Evolutionary conservation across 2,113 vertebrate genomes (phyloP).

Genomic region (Aphelocoma coerulescens): DNA sequence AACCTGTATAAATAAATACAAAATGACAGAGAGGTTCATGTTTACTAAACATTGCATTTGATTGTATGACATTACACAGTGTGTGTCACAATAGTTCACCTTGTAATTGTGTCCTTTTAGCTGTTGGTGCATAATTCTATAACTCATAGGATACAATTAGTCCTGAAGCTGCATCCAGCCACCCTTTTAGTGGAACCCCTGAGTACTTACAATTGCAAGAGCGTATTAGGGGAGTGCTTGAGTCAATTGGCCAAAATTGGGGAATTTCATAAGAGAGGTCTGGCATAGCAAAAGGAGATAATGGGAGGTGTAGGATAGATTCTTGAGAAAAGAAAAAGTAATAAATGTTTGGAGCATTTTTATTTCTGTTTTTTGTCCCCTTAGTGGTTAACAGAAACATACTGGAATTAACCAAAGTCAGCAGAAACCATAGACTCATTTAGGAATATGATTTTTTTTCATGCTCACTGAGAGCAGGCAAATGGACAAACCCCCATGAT

Average conservation of each 20-base stretch:
- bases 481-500: slow-evolving; percentile 24
- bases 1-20: slow-evolving; percentile 75
- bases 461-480: slow-evolving; percentile 15
- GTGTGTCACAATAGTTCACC: slow-evolving; percentile 68
- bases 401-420: slow-evolving; percentile 26
- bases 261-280: slow-evolving; percentile 13
- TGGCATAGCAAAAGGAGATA: slow-evolving; percentile 11
- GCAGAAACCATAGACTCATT: neutral
- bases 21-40: slow-evolving; percentile 72
- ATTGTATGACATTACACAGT: slow-evolving; percentile 72
- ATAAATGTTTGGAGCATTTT: slow-evolving; percentile 24
- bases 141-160: slow-evolving; percentile 58
- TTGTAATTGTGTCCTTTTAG: slow-evolving; percentile 65
- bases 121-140: slow-evolving; percentile 65
- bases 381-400: neutral
- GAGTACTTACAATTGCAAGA: slow-evolving; percentile 69
- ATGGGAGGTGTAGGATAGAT: neutral
- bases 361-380: neutral
- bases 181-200: slow-evolving; percentile 66
- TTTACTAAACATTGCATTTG: slow-evolving; percentile 73
- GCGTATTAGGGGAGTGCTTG: slow-evolving; percentile 53
- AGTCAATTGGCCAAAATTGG: slow-evolving; percentile 44
- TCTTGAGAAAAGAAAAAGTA: neutral
- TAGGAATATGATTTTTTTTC: slow-evolving; percentile 31
- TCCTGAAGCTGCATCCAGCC: slow-evolving; percentile 64